A percentile compares a stretch with the other conserved stretches of the same genome.
phyloP scores from a whole-genome alignment of 2,797 vertebrate species.

The Clarias fuscus region DNA sequence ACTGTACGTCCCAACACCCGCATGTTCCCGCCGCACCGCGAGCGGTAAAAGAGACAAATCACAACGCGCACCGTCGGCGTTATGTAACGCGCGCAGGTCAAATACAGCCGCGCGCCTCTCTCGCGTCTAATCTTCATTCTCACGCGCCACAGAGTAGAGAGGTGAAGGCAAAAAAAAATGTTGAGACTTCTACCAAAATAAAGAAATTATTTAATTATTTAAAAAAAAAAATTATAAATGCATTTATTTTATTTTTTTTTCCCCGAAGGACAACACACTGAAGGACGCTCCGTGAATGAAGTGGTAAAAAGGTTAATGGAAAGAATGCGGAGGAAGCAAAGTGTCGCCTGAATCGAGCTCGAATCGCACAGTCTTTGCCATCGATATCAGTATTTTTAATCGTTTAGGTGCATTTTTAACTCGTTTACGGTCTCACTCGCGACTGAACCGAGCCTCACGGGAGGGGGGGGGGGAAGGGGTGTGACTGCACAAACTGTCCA shows the following conservation, averaged over 20 bases:
- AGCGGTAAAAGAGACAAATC: neutral
- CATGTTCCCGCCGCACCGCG: neutral
- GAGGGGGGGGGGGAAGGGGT: no score
- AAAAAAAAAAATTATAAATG: neutral
- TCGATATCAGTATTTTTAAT: neutral
- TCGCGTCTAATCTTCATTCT: neutral
- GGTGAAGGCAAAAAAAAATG: neutral
- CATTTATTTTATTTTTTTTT: neutral
- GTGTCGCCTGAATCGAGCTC: neutral
- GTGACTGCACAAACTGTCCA: slow-evolving; percentile 11
- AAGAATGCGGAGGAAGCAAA: no score
- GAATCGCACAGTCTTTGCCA: neutral
- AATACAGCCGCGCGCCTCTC: neutral
- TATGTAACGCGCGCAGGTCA: neutral
- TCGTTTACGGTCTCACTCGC: neutral
- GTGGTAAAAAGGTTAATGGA: neutral
- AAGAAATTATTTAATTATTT: no score
- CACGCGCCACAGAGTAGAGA: neutral
- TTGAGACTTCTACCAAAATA: neutral
- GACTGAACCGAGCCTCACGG: neutral
- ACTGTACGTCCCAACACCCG: neutral
- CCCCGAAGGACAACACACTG: neutral
- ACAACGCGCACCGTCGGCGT: neutral
- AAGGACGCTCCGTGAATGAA: neutral
- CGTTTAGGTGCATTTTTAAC: neutral